Evolutionary conservation across 2,888 invertebrate species (phyloP), one percentile per base, ranked within the genome.

Genomic region (Vanessa cardui): DNA sequence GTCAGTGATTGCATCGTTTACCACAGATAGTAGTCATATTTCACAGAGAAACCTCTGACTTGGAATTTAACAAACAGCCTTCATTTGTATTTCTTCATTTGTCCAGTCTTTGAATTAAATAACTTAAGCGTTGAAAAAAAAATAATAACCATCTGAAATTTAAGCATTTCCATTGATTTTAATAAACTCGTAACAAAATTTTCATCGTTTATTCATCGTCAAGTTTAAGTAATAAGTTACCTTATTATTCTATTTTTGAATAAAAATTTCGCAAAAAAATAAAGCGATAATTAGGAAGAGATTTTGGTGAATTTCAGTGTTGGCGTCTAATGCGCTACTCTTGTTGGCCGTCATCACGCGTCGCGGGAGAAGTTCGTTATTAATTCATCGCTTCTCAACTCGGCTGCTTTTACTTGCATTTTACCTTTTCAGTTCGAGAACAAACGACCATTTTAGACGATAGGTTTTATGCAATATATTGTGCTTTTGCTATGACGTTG

Each of bases 271-370:
- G 64, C 39, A 58, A 74, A 77, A 73, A 72, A 72, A 72, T 68
- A 58, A 64, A 76, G 71, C 73, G 76, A 80, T 88, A 88, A 89
- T 87, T 89, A 89, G 80, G 74, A 72, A 68, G 71, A 80, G 77
- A 81, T 85, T 89, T 87, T 88, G 81, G 80, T 75, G 81, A 85
- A 83, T 82, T 86, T 81, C 78, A 76, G 79, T 81, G 83, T 85
- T 84, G 79, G 80, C 83, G 82, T 87, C 88, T 92, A 92, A 92
- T 92, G 92, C 92, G 88, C 85, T 88, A 92, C 90, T 88, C 91
- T 85, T 92, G 92, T 92, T 83, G 87, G 89, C 90, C 90, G 92
- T 92, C 92, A 91, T 88, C 90, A 89, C 87, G 90, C 88, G 88
- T 90, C 90, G 90, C 89, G 88, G 88, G 85, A 84, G 88, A 88